phyloP scores from a whole-genome alignment of 2,888 invertebrate genomes.

The Prosopocoilus inquinatus region DNA sequence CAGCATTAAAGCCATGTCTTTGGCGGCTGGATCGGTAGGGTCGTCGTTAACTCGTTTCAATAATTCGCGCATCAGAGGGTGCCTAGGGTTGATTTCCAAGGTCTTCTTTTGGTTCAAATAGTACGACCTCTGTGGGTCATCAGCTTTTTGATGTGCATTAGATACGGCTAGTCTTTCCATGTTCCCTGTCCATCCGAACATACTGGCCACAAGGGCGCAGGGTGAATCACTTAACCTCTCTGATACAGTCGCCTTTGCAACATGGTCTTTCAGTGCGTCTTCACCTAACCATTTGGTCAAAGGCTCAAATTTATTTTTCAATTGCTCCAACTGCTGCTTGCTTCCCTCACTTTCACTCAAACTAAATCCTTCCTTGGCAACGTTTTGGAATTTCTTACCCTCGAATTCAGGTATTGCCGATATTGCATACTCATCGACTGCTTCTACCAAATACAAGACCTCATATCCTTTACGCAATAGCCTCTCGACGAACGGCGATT shows the following conservation, averaged over 20 bases:
- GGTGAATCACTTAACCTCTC: conserved; percentile 89
- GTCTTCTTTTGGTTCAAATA: conserved; percentile 95
- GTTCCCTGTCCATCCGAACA: conserved; percentile 99
- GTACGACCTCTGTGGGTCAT: conserved; percentile 86
- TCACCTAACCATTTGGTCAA: conserved; percentile 86
- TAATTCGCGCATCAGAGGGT: conserved; percentile 92
- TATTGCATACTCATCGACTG: conserved; percentile 97
- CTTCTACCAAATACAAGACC: conserved; percentile 90
- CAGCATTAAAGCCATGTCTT: conserved; percentile 84
- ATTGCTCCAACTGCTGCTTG: conserved; percentile 74
- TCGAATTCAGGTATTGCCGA: conserved; percentile 97
- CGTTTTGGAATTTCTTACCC: conserved; percentile 98
- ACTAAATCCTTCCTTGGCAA: conserved; percentile 96
- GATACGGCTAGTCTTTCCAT: conserved; percentile 96
- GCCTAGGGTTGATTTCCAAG: conserved; percentile 95
- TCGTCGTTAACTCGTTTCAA: conserved; percentile 78
- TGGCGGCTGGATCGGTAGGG: conserved; percentile 73
- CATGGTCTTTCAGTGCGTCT: conserved; percentile 72
- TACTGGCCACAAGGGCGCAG: conserved; percentile 92
- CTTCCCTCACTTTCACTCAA: conserved; percentile 69
- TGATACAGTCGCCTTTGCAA: conserved; percentile 80
- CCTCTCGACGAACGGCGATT: conserved; percentile 94
- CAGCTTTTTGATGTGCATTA: conserved; percentile 94
- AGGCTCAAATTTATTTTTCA: conserved; percentile 81
- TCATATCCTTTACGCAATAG: conserved; percentile 91